Evolutionary conservation across 2,888 invertebrate genomes (phyloP), one percentile per base, ranked within the genome.

Genomic region (Ophonus ardosiacus): DNA sequence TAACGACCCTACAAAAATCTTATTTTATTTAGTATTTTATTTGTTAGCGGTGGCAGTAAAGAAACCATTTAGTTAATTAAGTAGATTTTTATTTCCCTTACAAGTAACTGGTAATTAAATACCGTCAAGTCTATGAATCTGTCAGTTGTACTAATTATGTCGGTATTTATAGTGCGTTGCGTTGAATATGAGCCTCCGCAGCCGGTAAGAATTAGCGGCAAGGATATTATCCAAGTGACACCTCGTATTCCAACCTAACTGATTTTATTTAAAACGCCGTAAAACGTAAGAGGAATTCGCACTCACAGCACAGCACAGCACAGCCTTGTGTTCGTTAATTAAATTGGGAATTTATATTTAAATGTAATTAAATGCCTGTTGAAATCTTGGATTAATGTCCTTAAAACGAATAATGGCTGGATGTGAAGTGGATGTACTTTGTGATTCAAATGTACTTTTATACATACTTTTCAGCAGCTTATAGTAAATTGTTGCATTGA

Each of bases 281-380:
- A 74, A 74, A 74, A 74, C 38, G 43, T 79, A 61, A 59, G 57
- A 56, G 79, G 79, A 79, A 61, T 79, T 79, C 59, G 38, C 59
- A 59, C 57, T 31, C 31, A 31, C 31, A 31, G 31, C 31, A 5
- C 31, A 31, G 31, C 31, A 5, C 31, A 31, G 5, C 31, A 3
- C 6, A 5, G 79, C 17, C 61, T 61, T 61, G 59, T 79, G 61
- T 61, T 56, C 59, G 79, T 79, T 79, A 61, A 79, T 79, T 79
- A 79, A 61, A 79, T 79, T 79, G 61, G 59, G 81, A 63, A 81
- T 81, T 81, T 81, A 81, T 81, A 63, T 81, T 65, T 61, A 43
- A 61, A 81, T 81, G 63, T 81, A 63, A 63, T 63, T 81, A 81
- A 81, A 81, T 21, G 78, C 21, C 78, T 57, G 76, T 78, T 24